Evolutionary conservation across 1,140 invertebrate species (phyloP), one percentile per base, ranked within the genome.

Genomic region (Neodiprion pinetum): DNA sequence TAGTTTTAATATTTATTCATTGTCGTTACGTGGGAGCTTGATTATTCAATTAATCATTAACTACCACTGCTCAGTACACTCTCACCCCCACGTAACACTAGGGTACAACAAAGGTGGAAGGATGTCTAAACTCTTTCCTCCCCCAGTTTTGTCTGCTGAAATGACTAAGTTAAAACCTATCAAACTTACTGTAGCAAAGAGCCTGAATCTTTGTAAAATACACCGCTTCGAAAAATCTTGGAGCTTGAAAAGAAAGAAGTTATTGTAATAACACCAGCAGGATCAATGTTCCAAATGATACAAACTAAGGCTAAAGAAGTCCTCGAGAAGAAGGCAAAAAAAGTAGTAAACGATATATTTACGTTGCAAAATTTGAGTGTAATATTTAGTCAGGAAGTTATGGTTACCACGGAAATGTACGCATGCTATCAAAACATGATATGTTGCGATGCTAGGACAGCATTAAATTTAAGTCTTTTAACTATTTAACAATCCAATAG

Each of bases 351-450:
- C 4, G 75, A 76, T 9, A 74, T 74, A 67, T 74, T 76, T 7
- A n/a, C 23, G 67, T 28, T 67, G 70, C 40, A 40, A 75, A 67
- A 75, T 61, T 48, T 67, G 17, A 12, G 74, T 72, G 61, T 75
- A 70, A 65, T 75, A 47, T 72, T 5, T 72, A n/a, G 74, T 72
- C 67, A 40, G 74, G 68, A 75, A 75, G 23, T 28, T 75, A 14
- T 70, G 74, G 50, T 53, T 49, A 74, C 50, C 67, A 74, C 67
- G 67, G 67, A 28, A 74, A 48, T 50, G 28, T 21, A 17, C 48
- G 65, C 40, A 21, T 10, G 14, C 47, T 17, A 23, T 48, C 53
- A 53, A 65, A 71, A 71, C 21, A 65, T 47, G 48, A 71, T 71
- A n/a, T 14, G 61, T 8, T 10, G 17, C 17, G 17, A 17, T 17